Conservation (phyloP, 2,888 invertebrate genomes). For the Lysandra coridon region DNA sequence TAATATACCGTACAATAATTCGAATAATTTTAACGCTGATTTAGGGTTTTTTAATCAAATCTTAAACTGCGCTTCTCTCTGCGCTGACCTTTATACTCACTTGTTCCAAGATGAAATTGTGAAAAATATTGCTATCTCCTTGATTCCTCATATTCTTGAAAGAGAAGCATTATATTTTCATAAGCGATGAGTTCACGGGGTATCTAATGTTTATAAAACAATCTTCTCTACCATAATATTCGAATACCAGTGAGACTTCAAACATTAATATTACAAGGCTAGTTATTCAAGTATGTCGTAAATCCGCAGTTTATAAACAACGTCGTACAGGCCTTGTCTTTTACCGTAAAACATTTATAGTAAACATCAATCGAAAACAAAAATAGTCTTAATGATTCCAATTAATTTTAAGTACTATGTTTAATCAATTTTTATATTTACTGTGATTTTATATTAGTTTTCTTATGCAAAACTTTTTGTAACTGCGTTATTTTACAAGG, state of each 20-base stretch:
- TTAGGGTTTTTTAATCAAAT: too few species aligned
- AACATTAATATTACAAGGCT: background rate
- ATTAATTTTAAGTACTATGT: background rate
- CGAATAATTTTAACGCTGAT: too few species aligned
- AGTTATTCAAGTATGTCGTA: background rate
- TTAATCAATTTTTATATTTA: conserved; percentile 27
- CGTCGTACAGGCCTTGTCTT: conserved; percentile 22
- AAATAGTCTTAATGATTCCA: conserved; percentile 23
- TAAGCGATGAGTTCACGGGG: too few species aligned
- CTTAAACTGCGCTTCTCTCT: too few species aligned
- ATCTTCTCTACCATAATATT: too few species aligned
- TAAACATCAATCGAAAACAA: conserved; percentile 17
- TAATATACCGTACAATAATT: too few species aligned
- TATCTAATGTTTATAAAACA: too few species aligned
- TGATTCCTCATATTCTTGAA: too few species aligned
- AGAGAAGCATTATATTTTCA: too few species aligned
- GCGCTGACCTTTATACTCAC: too few species aligned
- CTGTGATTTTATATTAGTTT: conserved; percentile 27
- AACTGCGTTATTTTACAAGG: conserved; percentile 12
- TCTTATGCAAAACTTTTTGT: background rate
- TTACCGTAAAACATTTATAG: background rate
- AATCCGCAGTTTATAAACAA: conserved; percentile 17
- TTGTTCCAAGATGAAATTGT: too few species aligned
- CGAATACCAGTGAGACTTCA: background rate
- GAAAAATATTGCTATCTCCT: too few species aligned